Percentiles rank a stretch among this genome's conserved stretches.
phyloP scores from a whole-genome alignment of 2,888 invertebrate species.

The Belgica antarctica region DNA sequence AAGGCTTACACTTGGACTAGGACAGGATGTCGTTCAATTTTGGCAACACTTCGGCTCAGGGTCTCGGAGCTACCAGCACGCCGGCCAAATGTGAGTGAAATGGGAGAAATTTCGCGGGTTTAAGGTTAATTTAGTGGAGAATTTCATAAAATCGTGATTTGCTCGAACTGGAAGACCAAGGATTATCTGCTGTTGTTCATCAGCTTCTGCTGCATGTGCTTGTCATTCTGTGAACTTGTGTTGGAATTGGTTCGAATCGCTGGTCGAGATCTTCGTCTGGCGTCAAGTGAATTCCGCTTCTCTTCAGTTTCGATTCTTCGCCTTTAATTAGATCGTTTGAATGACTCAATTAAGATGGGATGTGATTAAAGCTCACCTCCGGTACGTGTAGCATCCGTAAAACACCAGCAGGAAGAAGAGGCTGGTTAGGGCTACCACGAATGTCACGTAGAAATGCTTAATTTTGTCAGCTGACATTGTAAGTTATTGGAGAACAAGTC shows the following conservation, averaged over 20 bases:
- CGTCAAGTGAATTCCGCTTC: background rate
- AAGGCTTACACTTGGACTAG: background rate
- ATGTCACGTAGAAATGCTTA: constrained; percentile 30
- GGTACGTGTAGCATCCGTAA: constrained; percentile 30
- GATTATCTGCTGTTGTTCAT: constrained; percentile 1
- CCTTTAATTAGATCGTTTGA: constrained; percentile 7
- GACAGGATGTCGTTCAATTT: constrained; percentile 53
- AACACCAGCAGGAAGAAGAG: constrained; percentile 20
- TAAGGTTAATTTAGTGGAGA: constrained; percentile 20
- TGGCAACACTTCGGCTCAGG: constrained; percentile 51
- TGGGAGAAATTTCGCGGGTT: background rate
- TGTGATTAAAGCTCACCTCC: background rate
- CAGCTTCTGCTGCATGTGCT: constrained; percentile 19
- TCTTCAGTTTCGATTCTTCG: constrained; percentile 20
- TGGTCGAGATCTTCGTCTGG: background rate
- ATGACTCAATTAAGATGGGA: background rate
- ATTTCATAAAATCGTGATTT: no score
- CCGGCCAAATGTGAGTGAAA: constrained; percentile 60
- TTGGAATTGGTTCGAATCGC: no score
- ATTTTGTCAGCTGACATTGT: constrained; percentile 39
- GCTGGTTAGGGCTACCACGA: constrained; percentile 3
- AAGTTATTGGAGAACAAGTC: no score
- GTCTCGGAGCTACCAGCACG: constrained; percentile 57
- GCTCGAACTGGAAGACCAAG: background rate
- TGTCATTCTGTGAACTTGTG: constrained; percentile 14